These are phyloP conservation scores for Drosophila eugracilis DNA, from an alignment of 1,140 invertebrate genomes.

Conservation along the genomic window DNA sequence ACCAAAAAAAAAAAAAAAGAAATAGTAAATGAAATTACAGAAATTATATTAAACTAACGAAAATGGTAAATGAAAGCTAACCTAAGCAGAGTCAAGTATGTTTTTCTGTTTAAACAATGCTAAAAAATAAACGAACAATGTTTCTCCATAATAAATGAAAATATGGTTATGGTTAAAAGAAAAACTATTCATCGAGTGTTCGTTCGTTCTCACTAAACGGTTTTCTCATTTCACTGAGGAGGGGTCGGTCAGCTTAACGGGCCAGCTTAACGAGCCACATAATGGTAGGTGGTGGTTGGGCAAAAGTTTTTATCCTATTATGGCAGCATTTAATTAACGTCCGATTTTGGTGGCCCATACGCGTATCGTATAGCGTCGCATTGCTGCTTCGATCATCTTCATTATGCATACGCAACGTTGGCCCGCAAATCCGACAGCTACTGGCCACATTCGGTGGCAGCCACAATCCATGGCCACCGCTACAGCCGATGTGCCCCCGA, in stretches of 20 bases:
- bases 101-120: slow-evolving; percentile 72
- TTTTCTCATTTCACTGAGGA: slow-evolving; percentile 11
- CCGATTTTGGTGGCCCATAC: slow-evolving; percentile 55
- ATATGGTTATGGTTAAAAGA: slow-evolving; percentile 75
- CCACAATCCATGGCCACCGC: slow-evolving; percentile 23
- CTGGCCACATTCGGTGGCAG: slow-evolving; percentile 62
- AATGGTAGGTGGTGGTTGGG: not conserved
- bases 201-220: not conserved
- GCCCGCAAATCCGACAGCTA: slow-evolving; percentile 72
- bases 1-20: slow-evolving; percentile 9
- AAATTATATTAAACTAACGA: slow-evolving; percentile 44
- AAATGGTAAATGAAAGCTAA: slow-evolving; percentile 41
- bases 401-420: slow-evolving; percentile 71
- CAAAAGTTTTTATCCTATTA: slow-evolving; percentile 71
- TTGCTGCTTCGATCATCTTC: slow-evolving; percentile 72
- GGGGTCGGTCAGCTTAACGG: not conserved
- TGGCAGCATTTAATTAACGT: slow-evolving; percentile 77
- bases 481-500: slow-evolving; percentile 31
- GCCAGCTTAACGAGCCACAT: slow-evolving; percentile 22
- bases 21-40: slow-evolving; percentile 35
- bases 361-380: slow-evolving; percentile 25
- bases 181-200: no score
- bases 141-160: slow-evolving; percentile 78
- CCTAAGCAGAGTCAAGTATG: slow-evolving; percentile 58
- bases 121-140: slow-evolving; percentile 68